Conservation (phyloP, 2,888 invertebrate species). For the Meganola albula region DNA sequence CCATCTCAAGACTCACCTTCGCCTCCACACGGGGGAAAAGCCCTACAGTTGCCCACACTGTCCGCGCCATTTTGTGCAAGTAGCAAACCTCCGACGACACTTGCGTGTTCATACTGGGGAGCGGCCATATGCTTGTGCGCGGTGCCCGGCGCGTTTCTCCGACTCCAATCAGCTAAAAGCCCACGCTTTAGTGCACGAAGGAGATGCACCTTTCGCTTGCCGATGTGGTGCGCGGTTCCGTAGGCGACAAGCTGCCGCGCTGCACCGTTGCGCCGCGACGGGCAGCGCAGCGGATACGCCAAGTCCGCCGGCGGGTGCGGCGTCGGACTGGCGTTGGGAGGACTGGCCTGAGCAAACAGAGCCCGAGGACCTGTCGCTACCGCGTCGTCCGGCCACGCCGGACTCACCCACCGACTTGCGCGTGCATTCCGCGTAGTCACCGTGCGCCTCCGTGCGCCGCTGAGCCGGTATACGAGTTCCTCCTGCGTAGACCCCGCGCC, state of each 20-base stretch:
- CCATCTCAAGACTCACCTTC: slow-evolving; percentile 94
- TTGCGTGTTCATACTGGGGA: slow-evolving; percentile 95
- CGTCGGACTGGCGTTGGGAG: slow-evolving; percentile 69
- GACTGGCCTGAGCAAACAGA: slow-evolving; percentile 90
- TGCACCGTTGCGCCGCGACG: slow-evolving; percentile 85
- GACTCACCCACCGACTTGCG: slow-evolving; percentile 73
- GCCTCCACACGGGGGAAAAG: slow-evolving; percentile 94
- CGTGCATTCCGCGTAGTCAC: slow-evolving; percentile 68
- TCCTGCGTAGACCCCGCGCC: slow-evolving; percentile 75
- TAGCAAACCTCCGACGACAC: slow-evolving; percentile 93
- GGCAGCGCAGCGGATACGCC: slow-evolving; percentile 59
- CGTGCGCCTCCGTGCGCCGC: slow-evolving; percentile 47
- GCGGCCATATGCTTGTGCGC: slow-evolving; percentile 90
- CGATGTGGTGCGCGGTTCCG: slow-evolving; percentile 89
- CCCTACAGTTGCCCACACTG: slow-evolving; percentile 95
- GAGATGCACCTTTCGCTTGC: slow-evolving; percentile 93
- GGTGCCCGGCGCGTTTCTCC: slow-evolving; percentile 91
- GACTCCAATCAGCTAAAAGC: slow-evolving; percentile 95
- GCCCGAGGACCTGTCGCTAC: slow-evolving; percentile 92
- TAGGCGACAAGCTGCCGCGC: slow-evolving; percentile 90
- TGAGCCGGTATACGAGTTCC: slow-evolving; percentile 88
- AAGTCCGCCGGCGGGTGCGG: slow-evolving; percentile 65
- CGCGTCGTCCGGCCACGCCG: slow-evolving; percentile 68
- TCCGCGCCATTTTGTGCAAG: slow-evolving; percentile 95
- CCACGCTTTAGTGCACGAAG: slow-evolving; percentile 91